Evolutionary conservation across 2,113 vertebrate species (phyloP).

Genomic region (Laterallus jamaicensis): DNA sequence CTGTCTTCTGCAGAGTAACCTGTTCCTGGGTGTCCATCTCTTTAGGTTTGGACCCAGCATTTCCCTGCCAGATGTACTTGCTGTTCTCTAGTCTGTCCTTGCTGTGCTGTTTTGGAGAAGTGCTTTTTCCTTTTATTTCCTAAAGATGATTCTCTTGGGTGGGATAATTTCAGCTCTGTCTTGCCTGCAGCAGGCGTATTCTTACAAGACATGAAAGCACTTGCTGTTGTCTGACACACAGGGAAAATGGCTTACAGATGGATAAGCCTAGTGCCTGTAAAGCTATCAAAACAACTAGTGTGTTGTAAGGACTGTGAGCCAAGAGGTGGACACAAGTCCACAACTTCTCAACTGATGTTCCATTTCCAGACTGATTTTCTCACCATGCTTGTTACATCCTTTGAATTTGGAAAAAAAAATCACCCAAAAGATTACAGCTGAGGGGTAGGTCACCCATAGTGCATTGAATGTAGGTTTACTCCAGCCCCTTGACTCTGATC

Average conservation of each 20-base stretch:
- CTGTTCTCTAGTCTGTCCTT: background rate
- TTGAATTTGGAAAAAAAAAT: background rate
- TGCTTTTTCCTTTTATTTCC: background rate
- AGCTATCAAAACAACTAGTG: background rate
- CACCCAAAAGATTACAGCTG: background rate
- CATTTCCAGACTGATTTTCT: background rate
- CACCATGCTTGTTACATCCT: background rate
- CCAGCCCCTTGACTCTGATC: background rate
- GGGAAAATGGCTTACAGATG: background rate
- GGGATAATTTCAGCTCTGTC: background rate
- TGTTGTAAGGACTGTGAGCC: rapidly evolving
- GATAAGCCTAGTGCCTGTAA: background rate
- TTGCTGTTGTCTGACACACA: background rate
- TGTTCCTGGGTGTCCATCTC: background rate
- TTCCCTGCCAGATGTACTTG: background rate
- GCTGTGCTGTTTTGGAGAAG: background rate
- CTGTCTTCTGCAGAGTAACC: background rate
- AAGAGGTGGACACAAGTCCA: too few species aligned
- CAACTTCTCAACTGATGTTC: background rate
- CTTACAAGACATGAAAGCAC: background rate
- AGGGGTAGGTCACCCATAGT: background rate
- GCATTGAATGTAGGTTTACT: background rate
- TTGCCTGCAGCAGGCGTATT: background rate
- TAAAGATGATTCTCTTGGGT: background rate
- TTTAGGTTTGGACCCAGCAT: background rate